Conservation (phyloP, 1,140 invertebrate genomes). For the Radopholus similis region DNA sequence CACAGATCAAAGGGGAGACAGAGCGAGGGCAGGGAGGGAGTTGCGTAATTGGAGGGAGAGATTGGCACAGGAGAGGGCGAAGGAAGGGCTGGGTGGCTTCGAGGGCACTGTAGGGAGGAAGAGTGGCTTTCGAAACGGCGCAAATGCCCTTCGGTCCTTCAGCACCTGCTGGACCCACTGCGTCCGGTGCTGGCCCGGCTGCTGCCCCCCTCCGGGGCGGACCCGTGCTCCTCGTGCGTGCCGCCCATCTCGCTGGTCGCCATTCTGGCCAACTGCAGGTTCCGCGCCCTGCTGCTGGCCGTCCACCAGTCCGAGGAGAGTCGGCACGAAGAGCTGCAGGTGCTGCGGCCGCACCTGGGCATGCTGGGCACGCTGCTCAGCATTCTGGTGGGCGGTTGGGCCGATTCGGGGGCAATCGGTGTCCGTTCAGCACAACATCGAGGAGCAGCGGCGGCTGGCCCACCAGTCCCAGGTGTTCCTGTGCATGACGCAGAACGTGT, state of each 20-base stretch:
- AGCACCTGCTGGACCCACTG: neutral
- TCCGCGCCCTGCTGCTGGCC: conserved; percentile 32
- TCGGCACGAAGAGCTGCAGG: conserved; percentile 25
- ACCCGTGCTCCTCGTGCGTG: no score
- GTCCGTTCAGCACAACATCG: conserved; percentile 33
- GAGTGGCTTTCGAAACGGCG: neutral
- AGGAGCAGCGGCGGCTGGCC: conserved; percentile 49
- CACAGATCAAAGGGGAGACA: neutral
- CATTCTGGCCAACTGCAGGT: conserved; percentile 29
- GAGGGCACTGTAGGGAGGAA: neutral
- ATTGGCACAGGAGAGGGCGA: neutral
- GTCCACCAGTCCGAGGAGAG: conserved; percentile 29
- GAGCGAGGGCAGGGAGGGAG: neutral
- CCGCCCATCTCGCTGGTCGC: conserved; percentile 24
- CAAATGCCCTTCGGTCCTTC: neutral
- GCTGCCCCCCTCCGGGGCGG: neutral
- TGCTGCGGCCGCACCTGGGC: conserved; percentile 39
- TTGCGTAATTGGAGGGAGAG: neutral
- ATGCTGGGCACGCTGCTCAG: conserved; percentile 51
- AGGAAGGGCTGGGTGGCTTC: neutral
- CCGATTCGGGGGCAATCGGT: neutral
- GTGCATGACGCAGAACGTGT: conserved; percentile 52
- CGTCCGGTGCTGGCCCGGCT: neutral
- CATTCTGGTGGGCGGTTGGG: conserved; percentile 26
- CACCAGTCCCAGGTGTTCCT: conserved; percentile 51